Conservation (phyloP, 1,140 invertebrate species). For the Melanaphis sacchari region DNA sequence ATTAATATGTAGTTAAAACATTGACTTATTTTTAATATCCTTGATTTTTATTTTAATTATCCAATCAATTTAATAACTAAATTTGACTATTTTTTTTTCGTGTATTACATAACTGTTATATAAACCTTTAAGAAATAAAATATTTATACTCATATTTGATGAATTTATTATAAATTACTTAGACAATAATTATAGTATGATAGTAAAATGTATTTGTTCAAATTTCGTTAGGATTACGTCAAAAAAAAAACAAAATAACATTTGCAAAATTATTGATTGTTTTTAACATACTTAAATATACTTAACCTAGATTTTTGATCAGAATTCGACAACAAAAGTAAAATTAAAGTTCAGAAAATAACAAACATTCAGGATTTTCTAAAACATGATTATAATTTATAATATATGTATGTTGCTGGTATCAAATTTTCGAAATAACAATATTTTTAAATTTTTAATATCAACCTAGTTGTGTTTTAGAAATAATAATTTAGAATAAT, state of each 20-base stretch:
- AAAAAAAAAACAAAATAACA: background rate
- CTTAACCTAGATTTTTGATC: background rate
- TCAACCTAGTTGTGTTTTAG: background rate
- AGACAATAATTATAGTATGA: background rate
- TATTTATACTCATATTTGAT: background rate
- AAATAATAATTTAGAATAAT: background rate
- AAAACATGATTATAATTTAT: background rate
- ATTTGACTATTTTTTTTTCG: background rate
- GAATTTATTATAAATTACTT: background rate
- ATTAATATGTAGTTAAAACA: background rate
- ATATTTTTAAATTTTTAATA: background rate
- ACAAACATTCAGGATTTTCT: background rate
- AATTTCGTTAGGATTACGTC: background rate
- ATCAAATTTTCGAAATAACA: background rate
- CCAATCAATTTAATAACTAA: background rate
- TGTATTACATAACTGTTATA: background rate
- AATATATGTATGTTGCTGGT: background rate
- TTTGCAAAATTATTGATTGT: background rate
- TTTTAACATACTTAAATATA: background rate
- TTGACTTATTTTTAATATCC: background rate
- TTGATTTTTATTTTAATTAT: background rate
- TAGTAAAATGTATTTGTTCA: background rate
- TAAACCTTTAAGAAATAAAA: background rate
- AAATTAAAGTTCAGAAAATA: background rate
- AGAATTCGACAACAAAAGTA: background rate